Percentiles rank a stretch among this genome's conserved stretches.
These are phyloP conservation scores for Lacanobia oleracea DNA, from an alignment of 2,888 invertebrate species.

Conservation along the genomic window DNA sequence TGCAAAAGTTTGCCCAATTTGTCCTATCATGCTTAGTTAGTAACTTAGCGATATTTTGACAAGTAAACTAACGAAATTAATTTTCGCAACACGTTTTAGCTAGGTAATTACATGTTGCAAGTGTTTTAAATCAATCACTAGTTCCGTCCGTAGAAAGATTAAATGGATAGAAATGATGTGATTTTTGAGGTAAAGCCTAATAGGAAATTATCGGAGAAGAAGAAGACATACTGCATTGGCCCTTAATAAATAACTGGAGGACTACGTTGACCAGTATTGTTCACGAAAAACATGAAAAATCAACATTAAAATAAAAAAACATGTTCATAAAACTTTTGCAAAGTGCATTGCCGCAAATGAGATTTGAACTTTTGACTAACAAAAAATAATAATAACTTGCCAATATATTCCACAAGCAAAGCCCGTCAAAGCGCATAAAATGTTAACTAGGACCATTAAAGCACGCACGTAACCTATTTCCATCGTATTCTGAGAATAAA, in stretches of 20 bases:
- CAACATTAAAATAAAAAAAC: not conserved
- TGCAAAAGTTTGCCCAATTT: slow-evolving; percentile 21
- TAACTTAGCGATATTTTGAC: slow-evolving; percentile 19
- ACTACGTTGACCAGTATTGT: not conserved
- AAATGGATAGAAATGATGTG: too few species aligned
- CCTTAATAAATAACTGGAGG: too few species aligned
- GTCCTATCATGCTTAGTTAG: slow-evolving; percentile 11
- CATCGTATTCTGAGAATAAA: slow-evolving; percentile 31
- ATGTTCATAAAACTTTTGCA: too few species aligned
- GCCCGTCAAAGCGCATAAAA: slow-evolving; percentile 12
- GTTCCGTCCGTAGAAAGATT: too few species aligned
- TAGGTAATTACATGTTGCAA: slow-evolving; percentile 8
- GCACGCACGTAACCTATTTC: slow-evolving; percentile 33
- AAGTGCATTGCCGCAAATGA: not conserved
- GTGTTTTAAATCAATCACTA: not conserved
- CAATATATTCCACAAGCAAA: slow-evolving; percentile 7
- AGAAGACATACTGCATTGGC: too few species aligned
- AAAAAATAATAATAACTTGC: slow-evolving; percentile 3
- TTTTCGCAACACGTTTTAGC: slow-evolving; percentile 16
- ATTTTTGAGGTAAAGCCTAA: too few species aligned
- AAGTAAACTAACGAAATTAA: slow-evolving; percentile 16
- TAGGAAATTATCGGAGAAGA: too few species aligned
- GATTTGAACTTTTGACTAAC: not conserved
- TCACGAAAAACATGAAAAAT: not conserved
- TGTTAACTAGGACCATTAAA: slow-evolving; percentile 12